Base-by-base conservation (phyloP, 2,888 invertebrate genomes). In the Idaea straminata region DNA sequence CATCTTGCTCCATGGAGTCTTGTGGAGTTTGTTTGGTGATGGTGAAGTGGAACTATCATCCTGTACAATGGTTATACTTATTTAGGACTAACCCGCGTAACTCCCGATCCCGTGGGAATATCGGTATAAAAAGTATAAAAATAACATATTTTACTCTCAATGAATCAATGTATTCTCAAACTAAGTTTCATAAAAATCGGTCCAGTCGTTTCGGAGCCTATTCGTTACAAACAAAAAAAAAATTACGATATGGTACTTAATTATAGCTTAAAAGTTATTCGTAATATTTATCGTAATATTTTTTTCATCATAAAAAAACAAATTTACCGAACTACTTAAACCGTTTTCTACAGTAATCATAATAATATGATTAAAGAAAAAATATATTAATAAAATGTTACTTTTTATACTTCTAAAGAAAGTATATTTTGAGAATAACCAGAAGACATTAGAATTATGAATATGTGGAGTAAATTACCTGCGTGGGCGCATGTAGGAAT, bases 1-100 rank as follows among this genome's bases (percentile, higher is more conserved):
- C 91, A 96, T 95, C 85, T 96, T 95, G 0, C 95, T 95, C 96
- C 96, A 96, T 0, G 96, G 95, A n/a, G 95, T 95, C 80, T 95
- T 95, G 83, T 94, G 93, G 15, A 91, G 85, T 71, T 94, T 94
- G 75, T 93, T 93, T 3, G 92, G 90, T 1, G 93, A 93, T 0
- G 92, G 91, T 0, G 91, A 92, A 0, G 93, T 91, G 35, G 91
- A 91, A 65, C 92, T 93, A 73, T 93, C 93, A 35, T 93, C 92
- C 93, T 94, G 74, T 25, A 63, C 15, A 47, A 15, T 25, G 4
- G n/a, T 25, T 25, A 61, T 36, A 15, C 6, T 47, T 58, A 6
- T 3, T 58, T 58, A 58, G 58, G 5, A 25, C 25, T 25, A 25
- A 25, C 25, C 25, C 25, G 25, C 1, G 25, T 25, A 25, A 25